Base-by-base conservation (phyloP, 2,797 vertebrate species). In the Molossus molossus region DNA sequence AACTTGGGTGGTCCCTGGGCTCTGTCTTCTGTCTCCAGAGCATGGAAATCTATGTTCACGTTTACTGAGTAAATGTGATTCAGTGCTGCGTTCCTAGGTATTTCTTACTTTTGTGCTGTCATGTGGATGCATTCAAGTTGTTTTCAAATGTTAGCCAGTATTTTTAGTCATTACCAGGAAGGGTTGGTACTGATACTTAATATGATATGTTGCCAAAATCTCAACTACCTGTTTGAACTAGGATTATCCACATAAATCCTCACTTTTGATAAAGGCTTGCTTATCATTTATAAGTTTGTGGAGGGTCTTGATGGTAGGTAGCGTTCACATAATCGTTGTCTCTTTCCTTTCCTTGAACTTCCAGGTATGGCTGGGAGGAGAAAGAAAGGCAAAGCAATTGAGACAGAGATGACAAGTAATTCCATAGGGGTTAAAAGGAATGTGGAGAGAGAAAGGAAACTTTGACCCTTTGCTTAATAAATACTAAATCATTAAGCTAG, bases 11-110 rank as follows among this genome's bases (percentile, higher is more conserved):
- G 88, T 96, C 81, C 40, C 67, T 27, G 25, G 27, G 53, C 80
- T 96, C 77, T 94, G 37, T 92, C 58, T 85, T 90, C 58, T 93
- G 67, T 85, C 62, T 92, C n/a, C 12, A 94, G 67, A 85, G 13
- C 13, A 10, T 69, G 45, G 70, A 94, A 87, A 37, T 81, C 77
- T 85, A 18, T 33, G 70, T 33, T 94, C 55, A 76, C 12, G 27
- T 94, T 95, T 82, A 45, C 33, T 21, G 40, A 50, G n/a, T 45
- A 57, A 55, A 64, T 17, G 5, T 50, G 40, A 70, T 33, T 25
- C 50, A 55, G 48, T 21, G 20, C 6, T 40, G 17, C 40, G 60
- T 90, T 81, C 73, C 69, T 79, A 50, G 37, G 3, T 70, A 15
- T 23, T 91, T 20, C 27, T 86, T 65, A 25, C 21, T 13, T 11